These are phyloP conservation scores for Hermetia illucens DNA, from an alignment of 1,140 invertebrate genomes.

Conservation along the genomic window DNA sequence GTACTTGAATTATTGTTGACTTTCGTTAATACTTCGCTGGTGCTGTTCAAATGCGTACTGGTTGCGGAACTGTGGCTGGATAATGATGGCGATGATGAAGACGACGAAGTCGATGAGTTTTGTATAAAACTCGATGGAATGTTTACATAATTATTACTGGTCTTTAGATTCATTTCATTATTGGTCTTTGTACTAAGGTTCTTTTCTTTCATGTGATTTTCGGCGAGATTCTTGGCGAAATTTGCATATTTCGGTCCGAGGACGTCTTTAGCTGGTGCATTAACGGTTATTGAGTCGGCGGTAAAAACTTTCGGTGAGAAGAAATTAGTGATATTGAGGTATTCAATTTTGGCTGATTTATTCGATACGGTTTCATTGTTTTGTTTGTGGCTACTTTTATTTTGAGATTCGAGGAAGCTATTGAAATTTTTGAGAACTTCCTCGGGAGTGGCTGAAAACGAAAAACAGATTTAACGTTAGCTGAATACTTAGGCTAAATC, in stretches of 20 bases:
- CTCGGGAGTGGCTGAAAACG: no score
- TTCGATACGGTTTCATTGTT: neutral
- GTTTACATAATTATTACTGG: constrained; percentile 8
- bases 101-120: constrained; percentile 1
- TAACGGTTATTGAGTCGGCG: constrained; percentile 57
- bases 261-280: constrained; percentile 64
- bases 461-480: no score
- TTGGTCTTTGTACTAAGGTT: no score
- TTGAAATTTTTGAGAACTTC: constrained; percentile 14
- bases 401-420: constrained; percentile 7
- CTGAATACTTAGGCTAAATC: no score
- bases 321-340: constrained; percentile 31
- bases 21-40: constrained; percentile 16
- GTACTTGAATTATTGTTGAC: constrained; percentile 16
- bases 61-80: constrained; percentile 4
- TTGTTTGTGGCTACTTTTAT: constrained; percentile 31
- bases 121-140: constrained; percentile 7
- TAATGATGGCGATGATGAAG: constrained; percentile 1
- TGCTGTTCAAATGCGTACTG: constrained; percentile 4
- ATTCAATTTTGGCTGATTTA: neutral
- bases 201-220: constrained; percentile 27
- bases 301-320: constrained; percentile 65
- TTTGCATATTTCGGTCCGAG: constrained; percentile 42
- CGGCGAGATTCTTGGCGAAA: constrained; percentile 33
- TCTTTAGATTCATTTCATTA: constrained; percentile 5